Evolutionary conservation across 2,797 vertebrate species (phyloP).

Genomic region (Sebastiscus albofasciatus): DNA sequence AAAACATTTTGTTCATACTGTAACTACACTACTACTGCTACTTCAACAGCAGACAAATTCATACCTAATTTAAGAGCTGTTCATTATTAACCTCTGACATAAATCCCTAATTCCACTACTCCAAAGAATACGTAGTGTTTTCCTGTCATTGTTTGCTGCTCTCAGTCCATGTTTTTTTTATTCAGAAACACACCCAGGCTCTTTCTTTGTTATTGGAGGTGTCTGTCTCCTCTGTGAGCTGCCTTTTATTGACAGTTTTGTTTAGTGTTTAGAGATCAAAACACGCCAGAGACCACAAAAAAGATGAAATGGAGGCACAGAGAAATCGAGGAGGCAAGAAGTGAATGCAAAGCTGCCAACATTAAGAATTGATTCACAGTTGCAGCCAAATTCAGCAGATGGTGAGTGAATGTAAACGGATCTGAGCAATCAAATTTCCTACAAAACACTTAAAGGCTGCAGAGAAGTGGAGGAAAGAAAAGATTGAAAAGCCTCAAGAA

Average conservation of each 20-base stretch:
- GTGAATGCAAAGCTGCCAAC: slow-evolving; percentile 50
- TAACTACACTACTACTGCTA: background rate
- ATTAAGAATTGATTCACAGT: slow-evolving; percentile 69
- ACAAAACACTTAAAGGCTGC: slow-evolving; percentile 60
- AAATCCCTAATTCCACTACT: background rate
- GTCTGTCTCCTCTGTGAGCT: slow-evolving; percentile 1
- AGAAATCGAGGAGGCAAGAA: slow-evolving; percentile 26
- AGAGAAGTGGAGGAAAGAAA: slow-evolving; percentile 17
- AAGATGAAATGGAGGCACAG: slow-evolving; percentile 37
- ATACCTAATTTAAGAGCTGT: slow-evolving; percentile 1
- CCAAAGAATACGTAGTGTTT: background rate
- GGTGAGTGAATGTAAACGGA: slow-evolving; percentile 72
- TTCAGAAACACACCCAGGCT: background rate
- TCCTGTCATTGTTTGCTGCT: background rate
- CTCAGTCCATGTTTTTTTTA: background rate
- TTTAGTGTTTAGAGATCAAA: slow-evolving; percentile 39
- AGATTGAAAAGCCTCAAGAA: slow-evolving; percentile 17
- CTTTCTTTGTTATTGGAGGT: background rate
- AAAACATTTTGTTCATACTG: background rate
- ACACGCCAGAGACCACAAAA: background rate
- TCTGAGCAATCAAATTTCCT: slow-evolving; percentile 63
- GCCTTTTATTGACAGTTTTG: slow-evolving; percentile 6
- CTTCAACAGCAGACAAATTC: background rate
- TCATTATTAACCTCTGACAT: background rate
- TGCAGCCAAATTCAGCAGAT: slow-evolving; percentile 74